These are phyloP conservation scores for cat (Felis catus) DNA, from an alignment of 2,113 vertebrate genomes.

Conservation along the genomic window F.catus_Fca126_mat1.0 CM031416.1:23019001-23019500, in stretches of 20 bases:
- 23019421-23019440: neutral
- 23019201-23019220: neutral
- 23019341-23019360: neutral
- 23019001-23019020: neutral
- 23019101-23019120: fast-evolving
- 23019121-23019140: neutral
- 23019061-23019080: neutral
- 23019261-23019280: neutral
- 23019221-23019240: neutral
- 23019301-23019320: neutral
- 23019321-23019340: neutral
- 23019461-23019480: constrained; percentile 2
- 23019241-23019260: neutral
- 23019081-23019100: neutral
- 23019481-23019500: neutral
- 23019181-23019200: neutral
- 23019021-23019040: neutral
- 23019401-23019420: neutral
- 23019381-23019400: neutral
- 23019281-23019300: neutral
- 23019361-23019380: constrained; percentile 8
- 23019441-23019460: neutral
- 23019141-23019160: neutral
- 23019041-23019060: neutral
- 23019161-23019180: neutral